Conservation (phyloP, 2,113 vertebrate genomes). For the Rhinolophus ferrumequinum region DNA sequence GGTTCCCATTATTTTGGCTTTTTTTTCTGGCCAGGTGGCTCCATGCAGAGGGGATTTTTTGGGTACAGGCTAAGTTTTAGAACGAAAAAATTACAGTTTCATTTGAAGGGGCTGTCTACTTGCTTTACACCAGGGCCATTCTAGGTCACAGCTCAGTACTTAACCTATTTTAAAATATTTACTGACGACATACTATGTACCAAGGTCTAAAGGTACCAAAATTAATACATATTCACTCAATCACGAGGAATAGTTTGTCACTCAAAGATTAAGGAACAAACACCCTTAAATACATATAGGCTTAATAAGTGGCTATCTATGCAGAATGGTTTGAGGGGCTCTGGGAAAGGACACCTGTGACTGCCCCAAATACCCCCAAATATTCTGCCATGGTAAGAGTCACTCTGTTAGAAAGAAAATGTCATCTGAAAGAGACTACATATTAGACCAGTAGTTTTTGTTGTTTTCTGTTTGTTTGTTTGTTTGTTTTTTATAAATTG, state of each 20-base stretch:
- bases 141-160: neutral
- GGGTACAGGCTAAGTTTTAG: neutral
- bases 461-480: too few species aligned
- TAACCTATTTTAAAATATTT: slow-evolving; percentile 47
- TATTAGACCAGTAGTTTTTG: neutral
- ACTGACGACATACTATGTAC: neutral
- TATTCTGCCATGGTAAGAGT: neutral
- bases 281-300: neutral
- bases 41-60: neutral
- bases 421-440: slow-evolving; percentile 13
- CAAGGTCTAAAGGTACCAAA: neutral
- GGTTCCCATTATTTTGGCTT: neutral
- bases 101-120: slow-evolving; percentile 7
- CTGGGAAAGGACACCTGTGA: neutral
- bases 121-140: neutral
- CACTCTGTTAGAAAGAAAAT: slow-evolving; percentile 35
- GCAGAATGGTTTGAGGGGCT: neutral
- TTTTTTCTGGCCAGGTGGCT: neutral
- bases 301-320: slow-evolving; percentile 10
- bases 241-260: neutral
- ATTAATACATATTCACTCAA: slow-evolving; percentile 10
- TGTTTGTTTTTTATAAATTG: too few species aligned
- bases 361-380: neutral
- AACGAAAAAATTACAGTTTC: slow-evolving; percentile 35
- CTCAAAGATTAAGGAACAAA: slow-evolving; percentile 43